Percentiles rank a stretch among this genome's conserved stretches.
Conservation (phyloP, 2,797 vertebrate genomes). For the Distichodus sexfasciatus region DNA sequence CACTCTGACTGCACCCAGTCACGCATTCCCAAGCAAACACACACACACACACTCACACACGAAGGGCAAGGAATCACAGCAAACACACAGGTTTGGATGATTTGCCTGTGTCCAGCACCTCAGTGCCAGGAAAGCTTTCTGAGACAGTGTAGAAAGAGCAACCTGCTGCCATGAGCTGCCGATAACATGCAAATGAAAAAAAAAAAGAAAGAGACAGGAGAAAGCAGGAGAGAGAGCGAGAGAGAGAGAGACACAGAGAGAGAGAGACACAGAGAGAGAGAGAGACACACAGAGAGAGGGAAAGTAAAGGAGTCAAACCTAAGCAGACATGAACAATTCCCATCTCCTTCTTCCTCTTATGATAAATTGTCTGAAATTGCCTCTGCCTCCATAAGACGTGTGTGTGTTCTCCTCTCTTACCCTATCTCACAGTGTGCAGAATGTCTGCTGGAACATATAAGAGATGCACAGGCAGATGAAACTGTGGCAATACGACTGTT, state of each 20-base stretch:
- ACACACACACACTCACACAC: slow-evolving; percentile 9
- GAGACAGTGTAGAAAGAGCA: slow-evolving; percentile 8
- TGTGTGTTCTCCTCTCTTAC: background rate
- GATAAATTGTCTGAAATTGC: slow-evolving; percentile 42
- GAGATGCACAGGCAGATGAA: background rate
- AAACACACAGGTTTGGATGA: background rate
- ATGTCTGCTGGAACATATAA: background rate
- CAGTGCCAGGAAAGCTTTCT: slow-evolving; percentile 11
- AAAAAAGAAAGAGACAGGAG: no score
- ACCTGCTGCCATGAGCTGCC: slow-evolving; percentile 6
- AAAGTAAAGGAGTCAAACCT: slow-evolving; percentile 4
- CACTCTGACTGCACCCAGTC: background rate
- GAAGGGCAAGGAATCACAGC: background rate
- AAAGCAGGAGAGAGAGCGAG: background rate
- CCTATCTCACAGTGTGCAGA: slow-evolving; percentile 2
- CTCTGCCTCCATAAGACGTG: background rate
- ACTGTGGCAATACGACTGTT: background rate
- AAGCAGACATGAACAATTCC: slow-evolving; percentile 24
- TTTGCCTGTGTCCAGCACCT: slow-evolving; percentile 17
- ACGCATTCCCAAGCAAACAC: background rate
- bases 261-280: background rate
- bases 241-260: background rate
- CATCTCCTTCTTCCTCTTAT: slow-evolving; percentile 10
- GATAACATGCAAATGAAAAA: slow-evolving; percentile 17
- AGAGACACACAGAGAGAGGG: background rate